Evolutionary conservation across 1,140 invertebrate genomes (phyloP), one percentile per base, ranked within the genome.

Genomic region (Caligus rogercresseyi): DNA sequence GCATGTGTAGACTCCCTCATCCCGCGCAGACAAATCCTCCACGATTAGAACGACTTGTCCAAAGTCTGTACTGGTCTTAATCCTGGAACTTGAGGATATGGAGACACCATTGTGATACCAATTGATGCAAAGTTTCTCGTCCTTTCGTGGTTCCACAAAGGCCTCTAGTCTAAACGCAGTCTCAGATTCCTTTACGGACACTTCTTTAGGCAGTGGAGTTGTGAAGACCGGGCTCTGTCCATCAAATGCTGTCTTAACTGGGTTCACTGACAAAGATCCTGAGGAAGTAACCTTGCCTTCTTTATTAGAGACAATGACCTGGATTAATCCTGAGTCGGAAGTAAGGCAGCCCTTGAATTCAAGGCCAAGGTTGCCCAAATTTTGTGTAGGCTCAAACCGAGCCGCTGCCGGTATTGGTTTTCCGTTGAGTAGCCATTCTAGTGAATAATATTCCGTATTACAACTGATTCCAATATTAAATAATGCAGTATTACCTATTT

Each of bases 61-160:
- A 74, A 93, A 93, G 70, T 94, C 89, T 67, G 88, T 88, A 63
- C 90, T 90, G 0, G 86, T 89, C 71, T 90, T 90, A 59, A 91
- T 83, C 72, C 88, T 80, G 7, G 86, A 88, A 57, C 88, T 88
- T 64, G 86, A 81, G 68, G 84, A 80, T 52, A 94, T 75, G 11
- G 88, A 80, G 75, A 92, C 89, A 25, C 90, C 91, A 73, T 96
- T 93, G 68, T 95, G 89, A 80, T 84, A 95, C 91, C 91, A 96
- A 74, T 95, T 90, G 15, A 96, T 87, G 66, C 84, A 78, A 83
- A 95, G 86, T 62, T 85, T 88, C 0, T 87, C 84, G 75, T 95
- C 90, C 68, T 88, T 88, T 7, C 89, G 80, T 15, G 91, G 91
- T 58, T 82, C 81, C 20, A 94, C 74, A 43, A 85, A 81, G 67